Percentiles rank a stretch among this genome's conserved stretches.
These are phyloP conservation scores for Drosophila sp. DNA, from an alignment of 1,140 invertebrate species.

Conservation along the genomic window DNA sequence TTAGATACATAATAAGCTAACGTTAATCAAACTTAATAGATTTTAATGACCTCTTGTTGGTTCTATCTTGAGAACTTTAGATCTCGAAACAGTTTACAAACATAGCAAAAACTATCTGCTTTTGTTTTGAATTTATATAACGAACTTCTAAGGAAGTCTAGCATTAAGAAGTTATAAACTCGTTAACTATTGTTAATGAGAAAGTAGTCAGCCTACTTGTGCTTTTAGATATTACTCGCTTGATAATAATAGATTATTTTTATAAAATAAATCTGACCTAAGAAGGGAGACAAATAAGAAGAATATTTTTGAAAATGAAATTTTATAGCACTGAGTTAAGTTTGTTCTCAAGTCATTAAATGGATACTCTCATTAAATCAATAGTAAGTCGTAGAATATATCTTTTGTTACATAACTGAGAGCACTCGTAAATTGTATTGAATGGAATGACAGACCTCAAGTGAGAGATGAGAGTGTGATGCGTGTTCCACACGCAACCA, in stretches of 20 bases:
- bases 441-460: slow-evolving; percentile 23
- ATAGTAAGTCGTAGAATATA: not conserved
- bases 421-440: slow-evolving; percentile 57
- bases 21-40: too few species aligned
- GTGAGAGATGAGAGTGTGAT: slow-evolving; percentile 30
- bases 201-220: not conserved
- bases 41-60: too few species aligned
- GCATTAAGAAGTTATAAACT: slow-evolving; percentile 31
- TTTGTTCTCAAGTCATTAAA: too few species aligned
- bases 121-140: not conserved
- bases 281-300: not conserved
- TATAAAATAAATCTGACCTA: not conserved
- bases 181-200: slow-evolving; percentile 14
- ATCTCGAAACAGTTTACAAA: too few species aligned
- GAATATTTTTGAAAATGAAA: too few species aligned
- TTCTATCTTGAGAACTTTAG: too few species aligned
- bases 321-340: too few species aligned
- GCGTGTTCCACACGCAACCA: slow-evolving; percentile 31
- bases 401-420: slow-evolving; percentile 22
- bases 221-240: not conserved
- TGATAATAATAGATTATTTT: not conserved
- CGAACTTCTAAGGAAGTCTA: too few species aligned
- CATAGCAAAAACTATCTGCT: too few species aligned
- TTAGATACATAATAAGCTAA: not conserved
- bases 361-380: too few species aligned